Percentiles rank a stretch among this genome's conserved stretches.
phyloP scores from a whole-genome alignment of 2,888 invertebrate species.

The Urechis unicinctus region DNA sequence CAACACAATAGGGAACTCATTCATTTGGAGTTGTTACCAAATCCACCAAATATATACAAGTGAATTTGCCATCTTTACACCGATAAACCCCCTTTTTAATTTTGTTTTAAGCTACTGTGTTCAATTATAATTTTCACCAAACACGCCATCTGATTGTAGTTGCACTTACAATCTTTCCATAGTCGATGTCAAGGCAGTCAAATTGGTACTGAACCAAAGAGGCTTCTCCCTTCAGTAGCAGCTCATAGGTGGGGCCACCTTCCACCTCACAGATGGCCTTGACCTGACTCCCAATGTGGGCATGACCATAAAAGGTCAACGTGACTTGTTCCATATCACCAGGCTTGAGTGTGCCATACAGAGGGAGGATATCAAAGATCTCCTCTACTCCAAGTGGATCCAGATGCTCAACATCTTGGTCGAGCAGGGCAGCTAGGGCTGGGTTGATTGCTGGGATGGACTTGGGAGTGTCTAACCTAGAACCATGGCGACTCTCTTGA shows the following conservation, averaged over 20 bases:
- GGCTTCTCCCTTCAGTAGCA: conserved; percentile 46
- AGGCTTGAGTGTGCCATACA: conserved; percentile 48
- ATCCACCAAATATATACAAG: too few species aligned
- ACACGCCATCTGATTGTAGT: background rate
- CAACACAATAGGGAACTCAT: too few species aligned
- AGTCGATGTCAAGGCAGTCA: conserved; percentile 43
- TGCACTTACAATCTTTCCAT: conserved; percentile 41
- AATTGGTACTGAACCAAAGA: conserved; percentile 47
- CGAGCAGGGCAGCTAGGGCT: conserved; percentile 28
- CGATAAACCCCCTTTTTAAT: too few species aligned
- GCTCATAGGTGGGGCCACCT: conserved; percentile 48
- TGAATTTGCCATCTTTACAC: too few species aligned
- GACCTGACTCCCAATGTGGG: conserved; percentile 44
- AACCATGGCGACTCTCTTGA: conserved; percentile 8
- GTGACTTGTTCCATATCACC: conserved; percentile 49
- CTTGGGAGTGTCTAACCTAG: conserved; percentile 1
- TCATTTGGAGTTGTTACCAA: too few species aligned
- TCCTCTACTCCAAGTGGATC: conserved; percentile 41
- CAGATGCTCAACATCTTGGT: conserved; percentile 16
- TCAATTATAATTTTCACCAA: background rate
- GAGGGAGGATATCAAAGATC: conserved; percentile 50
- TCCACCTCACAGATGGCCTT: conserved; percentile 49
- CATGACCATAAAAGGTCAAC: conserved; percentile 51
- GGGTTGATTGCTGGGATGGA: conserved; percentile 15
- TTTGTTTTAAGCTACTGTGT: too few species aligned